Percentiles rank a stretch among this genome's conserved stretches.
phyloP scores from a whole-genome alignment of 2,888 invertebrate species.

The Andrena bucephala region DNA sequence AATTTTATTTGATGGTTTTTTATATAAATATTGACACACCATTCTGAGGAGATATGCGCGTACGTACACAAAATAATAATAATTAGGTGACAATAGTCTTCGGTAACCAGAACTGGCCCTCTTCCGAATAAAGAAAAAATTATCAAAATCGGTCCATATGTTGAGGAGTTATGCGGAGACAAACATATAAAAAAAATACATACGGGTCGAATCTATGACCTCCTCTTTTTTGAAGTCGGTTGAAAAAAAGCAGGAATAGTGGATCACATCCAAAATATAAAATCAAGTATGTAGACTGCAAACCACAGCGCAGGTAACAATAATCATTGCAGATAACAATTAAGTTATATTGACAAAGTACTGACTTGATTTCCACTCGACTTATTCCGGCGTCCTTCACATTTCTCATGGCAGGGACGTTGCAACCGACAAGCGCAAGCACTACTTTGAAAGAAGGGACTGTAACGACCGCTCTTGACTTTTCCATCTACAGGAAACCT shows the following conservation, averaged over 20 bases:
- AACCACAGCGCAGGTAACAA: not conserved
- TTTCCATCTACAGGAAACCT: not conserved
- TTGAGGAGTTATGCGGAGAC: no score
- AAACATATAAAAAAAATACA: no score
- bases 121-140: no score
- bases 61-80: no score
- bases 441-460: not conserved
- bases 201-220: no score
- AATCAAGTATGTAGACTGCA: not conserved
- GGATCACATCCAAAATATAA: not conserved
- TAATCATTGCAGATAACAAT: not conserved
- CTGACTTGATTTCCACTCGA: not conserved
- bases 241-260: not conserved
- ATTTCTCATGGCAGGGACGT: not conserved
- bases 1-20: no score
- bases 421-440: not conserved
- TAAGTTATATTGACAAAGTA: not conserved
- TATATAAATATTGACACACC: no score
- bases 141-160: no score
- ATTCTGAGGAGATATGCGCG: no score
- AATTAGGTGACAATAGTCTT: no score
- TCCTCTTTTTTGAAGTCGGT: no score
- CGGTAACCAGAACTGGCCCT: no score
- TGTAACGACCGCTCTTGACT: not conserved
- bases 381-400: not conserved